Percentiles rank a stretch among this genome's conserved stretches.
phyloP scores from a whole-genome alignment of 2,888 invertebrate genomes.

The Rhimphoctona megacephalus region DNA sequence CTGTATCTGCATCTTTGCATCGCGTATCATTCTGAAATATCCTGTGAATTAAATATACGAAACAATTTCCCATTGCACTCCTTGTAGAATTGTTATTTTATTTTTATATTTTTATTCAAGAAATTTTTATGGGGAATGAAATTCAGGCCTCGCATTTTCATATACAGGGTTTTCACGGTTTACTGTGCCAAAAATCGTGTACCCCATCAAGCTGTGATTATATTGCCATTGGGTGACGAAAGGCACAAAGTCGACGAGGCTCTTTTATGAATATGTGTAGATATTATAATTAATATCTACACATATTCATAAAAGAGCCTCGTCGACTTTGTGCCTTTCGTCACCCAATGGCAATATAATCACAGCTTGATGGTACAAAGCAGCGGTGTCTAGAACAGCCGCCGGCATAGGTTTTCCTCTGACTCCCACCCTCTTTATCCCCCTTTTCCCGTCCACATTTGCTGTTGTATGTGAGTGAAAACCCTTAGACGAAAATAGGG shows the following conservation, averaged over 20 bases:
- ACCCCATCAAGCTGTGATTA: conserved; percentile 82
- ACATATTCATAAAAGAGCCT: conserved; percentile 43
- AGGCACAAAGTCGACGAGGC: conserved; percentile 76
- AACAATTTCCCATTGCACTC: not conserved
- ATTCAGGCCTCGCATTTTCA: conserved; percentile 47
- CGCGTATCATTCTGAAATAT: not conserved
- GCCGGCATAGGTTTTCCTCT: conserved; percentile 70
- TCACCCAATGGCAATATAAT: conserved; percentile 83
- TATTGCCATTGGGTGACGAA: conserved; percentile 81
- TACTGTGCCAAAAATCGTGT: conserved; percentile 46
- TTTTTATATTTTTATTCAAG: not conserved
- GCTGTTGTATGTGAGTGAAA: conserved; percentile 40
- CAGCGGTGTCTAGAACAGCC: conserved; percentile 77
- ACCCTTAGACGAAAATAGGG: conserved; percentile 54
- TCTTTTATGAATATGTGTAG: conserved; percentile 35
- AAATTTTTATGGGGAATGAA: not conserved
- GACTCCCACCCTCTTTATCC: conserved; percentile 28
- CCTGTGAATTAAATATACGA: not conserved
- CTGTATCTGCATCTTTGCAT: not conserved
- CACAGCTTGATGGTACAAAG: conserved; percentile 84
- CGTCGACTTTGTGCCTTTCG: conserved; percentile 78
- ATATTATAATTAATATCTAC: not conserved
- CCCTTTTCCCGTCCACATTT: conserved; percentile 1
- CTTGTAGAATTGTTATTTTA: not conserved
- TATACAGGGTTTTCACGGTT: conserved; percentile 42